Conservation (phyloP, 2,113 vertebrate species). For the Diadophis punctatus region DNA sequence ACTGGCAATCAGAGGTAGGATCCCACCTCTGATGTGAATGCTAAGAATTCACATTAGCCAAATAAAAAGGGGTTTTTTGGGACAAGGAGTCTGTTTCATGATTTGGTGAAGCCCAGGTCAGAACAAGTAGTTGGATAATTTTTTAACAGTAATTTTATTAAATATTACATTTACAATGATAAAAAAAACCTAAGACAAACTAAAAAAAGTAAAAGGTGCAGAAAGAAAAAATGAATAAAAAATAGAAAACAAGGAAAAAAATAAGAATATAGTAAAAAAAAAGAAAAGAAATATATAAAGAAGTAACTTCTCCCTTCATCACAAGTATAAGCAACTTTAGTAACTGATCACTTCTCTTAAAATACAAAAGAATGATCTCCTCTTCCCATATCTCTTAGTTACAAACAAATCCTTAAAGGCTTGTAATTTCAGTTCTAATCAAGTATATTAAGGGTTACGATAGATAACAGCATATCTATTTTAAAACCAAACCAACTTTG, state of each 20-base stretch:
- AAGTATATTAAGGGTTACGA: too few species aligned
- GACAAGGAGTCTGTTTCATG: too few species aligned
- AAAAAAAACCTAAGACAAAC: background rate
- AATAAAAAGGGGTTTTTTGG: too few species aligned
- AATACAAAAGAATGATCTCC: background rate
- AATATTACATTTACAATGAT: background rate
- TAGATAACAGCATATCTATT: too few species aligned
- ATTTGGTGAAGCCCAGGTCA: too few species aligned
- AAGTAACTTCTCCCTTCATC: background rate
- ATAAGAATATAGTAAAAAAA: background rate
- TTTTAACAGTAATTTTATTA: background rate
- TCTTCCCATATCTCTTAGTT: background rate
- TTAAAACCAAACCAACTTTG: too few species aligned
- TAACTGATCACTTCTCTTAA: background rate
- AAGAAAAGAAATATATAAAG: background rate
- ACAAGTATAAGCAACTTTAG: background rate
- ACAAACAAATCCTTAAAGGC: background rate
- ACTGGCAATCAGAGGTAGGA: too few species aligned
- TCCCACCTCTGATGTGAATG: too few species aligned
- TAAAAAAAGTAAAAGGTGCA: background rate
- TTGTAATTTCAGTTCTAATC: too few species aligned
- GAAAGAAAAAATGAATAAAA: background rate
- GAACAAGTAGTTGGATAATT: background rate
- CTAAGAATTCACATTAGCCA: too few species aligned
- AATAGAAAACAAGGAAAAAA: background rate